phyloP scores from a whole-genome alignment of 2,113 vertebrate genomes.

The Phycodurus eques region DNA sequence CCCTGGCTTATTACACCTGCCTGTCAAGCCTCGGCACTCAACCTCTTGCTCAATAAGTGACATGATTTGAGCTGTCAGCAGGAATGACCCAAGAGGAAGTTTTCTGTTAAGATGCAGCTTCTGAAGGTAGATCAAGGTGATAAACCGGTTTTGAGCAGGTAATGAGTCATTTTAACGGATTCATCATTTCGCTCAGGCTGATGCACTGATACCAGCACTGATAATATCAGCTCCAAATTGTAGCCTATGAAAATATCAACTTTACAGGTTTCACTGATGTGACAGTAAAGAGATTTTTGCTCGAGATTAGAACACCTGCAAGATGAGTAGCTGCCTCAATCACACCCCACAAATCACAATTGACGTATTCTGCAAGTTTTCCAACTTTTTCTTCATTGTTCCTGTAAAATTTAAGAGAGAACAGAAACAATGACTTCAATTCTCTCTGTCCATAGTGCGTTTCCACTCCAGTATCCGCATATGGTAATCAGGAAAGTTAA shows the following conservation, averaged over 20 bases:
- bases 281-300: conserved; percentile 43
- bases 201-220: conserved; percentile 41
- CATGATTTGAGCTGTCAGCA: conserved; percentile 45
- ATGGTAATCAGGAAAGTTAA: background rate
- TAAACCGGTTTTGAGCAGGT: conserved; percentile 45
- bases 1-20: conserved; percentile 71
- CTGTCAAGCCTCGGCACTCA: conserved; percentile 54
- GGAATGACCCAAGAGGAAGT: conserved; percentile 49
- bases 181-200: conserved; percentile 42
- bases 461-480: background rate
- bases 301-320: conserved; percentile 21
- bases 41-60: conserved; percentile 53
- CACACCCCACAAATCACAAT: conserved; percentile 22
- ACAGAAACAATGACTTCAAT: background rate
- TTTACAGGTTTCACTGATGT: conserved; percentile 50
- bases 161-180: conserved; percentile 55
- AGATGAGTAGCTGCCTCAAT: conserved; percentile 18
- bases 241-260: conserved; percentile 48
- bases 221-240: conserved; percentile 61
- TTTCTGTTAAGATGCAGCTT: conserved; percentile 33
- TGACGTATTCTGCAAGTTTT: conserved; percentile 18
- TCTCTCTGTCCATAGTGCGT: background rate
- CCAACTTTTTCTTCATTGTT: background rate
- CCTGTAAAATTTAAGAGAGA: background rate
- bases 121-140: conserved; percentile 52